Evolutionary conservation across 2,797 vertebrate genomes (phyloP), one percentile per base, ranked within the genome.

Genomic region (Danionella dracula): DNA sequence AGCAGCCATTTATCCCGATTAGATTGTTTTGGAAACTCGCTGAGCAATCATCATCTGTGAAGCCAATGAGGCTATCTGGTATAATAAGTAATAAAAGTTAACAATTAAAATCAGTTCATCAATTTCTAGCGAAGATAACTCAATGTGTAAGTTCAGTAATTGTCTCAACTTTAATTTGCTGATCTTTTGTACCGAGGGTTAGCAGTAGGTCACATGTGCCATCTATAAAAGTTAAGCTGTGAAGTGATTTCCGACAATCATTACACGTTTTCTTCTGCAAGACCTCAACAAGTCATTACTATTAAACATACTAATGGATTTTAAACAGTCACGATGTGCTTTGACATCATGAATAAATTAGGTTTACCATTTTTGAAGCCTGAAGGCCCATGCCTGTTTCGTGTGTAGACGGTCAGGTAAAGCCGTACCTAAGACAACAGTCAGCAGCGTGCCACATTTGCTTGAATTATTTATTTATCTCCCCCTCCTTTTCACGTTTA

Each of bases 221-320:
- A 20, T 61, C 29, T 9, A 12, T 12, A 50, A 20, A 51, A 37
- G 56, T 41, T n/a, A n/a, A n/a, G n/a, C n/a, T 53, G 37, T 51
- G 55, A 72, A 66, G 73, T 83, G 76, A 82, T 81, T 76, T 75
- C 76, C 57, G 76, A 76, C 77, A 60, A 78, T 85, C 82, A 77
- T 79, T 73, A 71, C 74, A 59, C 77, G 82, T 60, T 54, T 44
- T 50, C 65, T 40, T 54, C 45, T 19, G 64, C 59, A 20, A 69
- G 70, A 79, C 82, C 83, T 84, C 75, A 78, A 87, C 83, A 83
- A 87, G 84, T 87, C 85, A 88, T 90, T 88, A 87, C 87, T 88
- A 87, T 87, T 85, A 88, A 88, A 87, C 81, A 86, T 85, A 87
- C 87, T 87, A 86, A 88, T 85, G 86, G 87, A 86, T 89, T 88